Percentiles rank a stretch among this genome's conserved stretches.
These are phyloP conservation scores for Eumacrocentrus americanus DNA, from an alignment of 2,888 invertebrate genomes.

Conservation along the genomic window DNA sequence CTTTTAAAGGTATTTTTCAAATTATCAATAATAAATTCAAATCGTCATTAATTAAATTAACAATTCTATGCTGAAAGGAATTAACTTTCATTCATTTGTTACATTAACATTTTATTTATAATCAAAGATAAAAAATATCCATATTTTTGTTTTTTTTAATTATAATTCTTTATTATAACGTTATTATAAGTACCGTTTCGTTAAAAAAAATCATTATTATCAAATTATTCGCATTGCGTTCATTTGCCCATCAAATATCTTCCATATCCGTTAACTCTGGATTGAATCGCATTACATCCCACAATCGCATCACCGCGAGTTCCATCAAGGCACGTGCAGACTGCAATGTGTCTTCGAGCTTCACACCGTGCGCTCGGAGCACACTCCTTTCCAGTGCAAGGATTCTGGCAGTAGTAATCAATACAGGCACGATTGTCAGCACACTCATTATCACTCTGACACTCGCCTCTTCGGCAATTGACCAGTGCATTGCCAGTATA, in stretches of 20 bases:
- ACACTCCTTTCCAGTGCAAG: constrained; percentile 77
- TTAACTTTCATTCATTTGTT: too few relatives aligned
- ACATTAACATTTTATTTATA: too few relatives aligned
- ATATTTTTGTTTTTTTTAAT: background rate
- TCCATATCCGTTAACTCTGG: constrained; percentile 14
- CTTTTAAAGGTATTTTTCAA: too few relatives aligned
- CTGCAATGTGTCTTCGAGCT: constrained; percentile 78
- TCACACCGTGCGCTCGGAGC: constrained; percentile 78
- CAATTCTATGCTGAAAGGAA: too few relatives aligned
- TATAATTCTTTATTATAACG: background rate
- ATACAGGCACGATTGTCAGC: constrained; percentile 77
- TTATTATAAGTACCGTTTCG: background rate
- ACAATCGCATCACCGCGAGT: constrained; percentile 67
- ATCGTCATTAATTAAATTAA: background rate
- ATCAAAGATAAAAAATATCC: background rate
- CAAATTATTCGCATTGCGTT: background rate
- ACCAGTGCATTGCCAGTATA: constrained; percentile 79
- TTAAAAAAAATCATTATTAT: background rate
- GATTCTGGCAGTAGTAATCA: constrained; percentile 72
- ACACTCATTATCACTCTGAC: constrained; percentile 78
- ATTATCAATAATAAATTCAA: background rate
- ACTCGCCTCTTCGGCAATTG: constrained; percentile 79
- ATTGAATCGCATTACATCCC: constrained; percentile 59
- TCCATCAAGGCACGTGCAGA: constrained; percentile 80
- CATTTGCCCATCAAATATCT: constrained; percentile 9